A percentile compares a stretch with the other conserved stretches of the same genome.
These are phyloP conservation scores for Pachyramphus minor DNA, from an alignment of 2,113 vertebrate genomes.

Conservation along the genomic window DNA sequence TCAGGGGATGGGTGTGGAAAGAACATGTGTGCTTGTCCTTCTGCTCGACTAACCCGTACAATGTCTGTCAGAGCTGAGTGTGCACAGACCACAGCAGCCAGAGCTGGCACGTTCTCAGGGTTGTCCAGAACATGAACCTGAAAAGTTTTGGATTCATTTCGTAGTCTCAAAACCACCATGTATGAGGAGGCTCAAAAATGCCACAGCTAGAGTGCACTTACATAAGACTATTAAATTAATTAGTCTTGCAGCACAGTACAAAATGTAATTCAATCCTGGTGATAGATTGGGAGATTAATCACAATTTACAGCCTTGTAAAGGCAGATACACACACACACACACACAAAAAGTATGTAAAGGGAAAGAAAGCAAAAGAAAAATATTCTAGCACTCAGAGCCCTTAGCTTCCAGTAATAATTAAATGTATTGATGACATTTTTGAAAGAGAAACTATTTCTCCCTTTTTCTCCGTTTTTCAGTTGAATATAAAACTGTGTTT, in stretches of 20 bases:
- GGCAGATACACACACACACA: not conserved
- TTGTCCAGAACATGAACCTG: conserved; percentile 2
- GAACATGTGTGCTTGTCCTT: not conserved
- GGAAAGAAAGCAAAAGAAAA: not conserved
- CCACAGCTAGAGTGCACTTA: not conserved
- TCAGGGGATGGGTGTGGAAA: not conserved
- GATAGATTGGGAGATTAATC: conserved; percentile 35
- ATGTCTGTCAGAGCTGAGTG: not conserved
- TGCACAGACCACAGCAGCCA: not conserved
- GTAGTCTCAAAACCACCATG: not conserved
- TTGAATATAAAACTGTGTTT: not conserved
- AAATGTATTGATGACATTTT: not conserved
- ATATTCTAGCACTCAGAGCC: not conserved
- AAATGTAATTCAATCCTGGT: conserved; percentile 38
- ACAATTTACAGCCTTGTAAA: conserved; percentile 40
- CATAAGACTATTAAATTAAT: conserved; percentile 28
- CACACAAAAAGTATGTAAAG: not conserved
- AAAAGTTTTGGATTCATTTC: not conserved
- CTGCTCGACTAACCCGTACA: not conserved
- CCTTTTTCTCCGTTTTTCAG: not conserved
- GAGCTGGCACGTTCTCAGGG: not conserved
- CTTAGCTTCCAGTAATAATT: not conserved
- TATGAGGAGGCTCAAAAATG: not conserved
- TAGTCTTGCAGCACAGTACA: not conserved
- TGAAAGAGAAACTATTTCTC: conserved; percentile 6